Base-by-base conservation (phyloP, 2,888 invertebrate species). In the Temnothorax ravouxi region DNA sequence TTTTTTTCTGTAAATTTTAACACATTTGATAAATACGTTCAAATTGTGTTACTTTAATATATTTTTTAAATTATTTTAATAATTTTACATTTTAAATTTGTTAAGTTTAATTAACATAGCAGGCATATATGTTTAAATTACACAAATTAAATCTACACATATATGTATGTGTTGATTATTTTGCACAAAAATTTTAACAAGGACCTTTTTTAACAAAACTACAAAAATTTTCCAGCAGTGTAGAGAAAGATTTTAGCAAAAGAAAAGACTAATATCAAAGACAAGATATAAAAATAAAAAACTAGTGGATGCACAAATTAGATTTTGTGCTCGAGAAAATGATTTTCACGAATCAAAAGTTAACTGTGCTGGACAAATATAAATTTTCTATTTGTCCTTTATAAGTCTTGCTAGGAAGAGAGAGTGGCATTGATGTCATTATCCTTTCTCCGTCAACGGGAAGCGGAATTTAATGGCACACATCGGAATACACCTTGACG, bases 391-490 rank as follows among this genome's bases (percentile, higher is more conserved):
- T 29, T 29, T 29, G 29, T 29, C 29, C 2, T 29, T n/a, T n/a
- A n/a, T n/a, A 29, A 72, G 4, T 25, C 21, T 6, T 15, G 18
- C 3, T 18, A 4, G 21, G 11, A 50, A 13, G 15, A 47, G 29
- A 25, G n/a, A 71, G 44, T 29, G 59, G 8, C n/a, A 18, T 44
- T 81, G 52, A 76, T 76, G 38, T 76, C 38, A 76, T 76, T 76
- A 76, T 76, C 38, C 25, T 64, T 76, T 64, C 38, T 64, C 38
- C 50, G 50, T 8, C 50, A 18, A 61, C 47, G 44, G 18, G 61
- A 64, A 76, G 64, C 25, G 52, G 62, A 76, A 76, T 76, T 76
- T 76, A 76, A 64, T 76, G 38, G 76, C 76, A 64, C 38, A 52
- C 52, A 52, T 62, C 64, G 64, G 38, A 76, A 64, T 76, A 76